These are phyloP conservation scores for Carcina quercana DNA, from an alignment of 2,888 invertebrate genomes.

Conservation along the genomic window DNA sequence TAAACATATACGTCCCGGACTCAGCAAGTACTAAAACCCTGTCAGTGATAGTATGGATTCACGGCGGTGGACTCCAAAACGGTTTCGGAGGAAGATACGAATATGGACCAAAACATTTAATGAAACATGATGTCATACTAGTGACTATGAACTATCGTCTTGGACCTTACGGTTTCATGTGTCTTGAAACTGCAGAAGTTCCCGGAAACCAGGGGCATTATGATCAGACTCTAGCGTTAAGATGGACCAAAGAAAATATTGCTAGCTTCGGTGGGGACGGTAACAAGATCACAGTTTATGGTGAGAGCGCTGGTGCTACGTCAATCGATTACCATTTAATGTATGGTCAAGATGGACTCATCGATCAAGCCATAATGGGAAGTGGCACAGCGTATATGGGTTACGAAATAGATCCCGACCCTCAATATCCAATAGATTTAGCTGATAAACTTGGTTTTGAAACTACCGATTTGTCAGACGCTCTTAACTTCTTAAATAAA, in stretches of 20 bases:
- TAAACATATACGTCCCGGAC: too few species aligned
- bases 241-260: slow-evolving; percentile 20
- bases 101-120: too few species aligned
- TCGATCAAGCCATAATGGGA: slow-evolving; percentile 36
- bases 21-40: too few species aligned
- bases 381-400: slow-evolving; percentile 30
- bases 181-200: slow-evolving; percentile 18
- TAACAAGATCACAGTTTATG: too few species aligned
- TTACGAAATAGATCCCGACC: slow-evolving; percentile 14
- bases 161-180: too few species aligned
- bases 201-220: slow-evolving; percentile 20
- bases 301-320: slow-evolving; percentile 18
- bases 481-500: slow-evolving; percentile 19
- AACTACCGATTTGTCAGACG: slow-evolving; percentile 17
- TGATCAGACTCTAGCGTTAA: slow-evolving; percentile 18
- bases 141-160: too few species aligned
- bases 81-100: too few species aligned
- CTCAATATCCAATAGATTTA: slow-evolving; percentile 15
- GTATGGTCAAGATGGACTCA: slow-evolving; percentile 32
- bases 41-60: too few species aligned
- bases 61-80: too few species aligned
- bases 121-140: too few species aligned
- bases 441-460: slow-evolving; percentile 19
- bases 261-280: slow-evolving; percentile 19
- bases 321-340: slow-evolving; percentile 26